A percentile compares a stretch with the other conserved stretches of the same genome.
These are phyloP conservation scores for Origma solitaria DNA, from an alignment of 2,113 vertebrate genomes.

Conservation along the genomic window DNA sequence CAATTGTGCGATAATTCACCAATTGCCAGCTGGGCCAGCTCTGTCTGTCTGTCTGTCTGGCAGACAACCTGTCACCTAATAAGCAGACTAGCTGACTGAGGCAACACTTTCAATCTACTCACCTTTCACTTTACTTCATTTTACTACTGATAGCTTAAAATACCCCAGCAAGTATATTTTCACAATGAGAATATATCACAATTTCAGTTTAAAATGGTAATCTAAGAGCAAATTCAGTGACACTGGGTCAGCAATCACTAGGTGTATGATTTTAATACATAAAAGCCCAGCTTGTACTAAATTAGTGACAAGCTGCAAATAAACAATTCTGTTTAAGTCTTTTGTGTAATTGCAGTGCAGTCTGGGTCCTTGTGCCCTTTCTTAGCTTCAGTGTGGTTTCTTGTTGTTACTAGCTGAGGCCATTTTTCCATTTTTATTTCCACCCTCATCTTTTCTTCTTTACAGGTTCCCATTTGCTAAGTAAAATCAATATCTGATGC, in stretches of 20 bases:
- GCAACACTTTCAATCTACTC: background rate
- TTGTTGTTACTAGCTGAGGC: background rate
- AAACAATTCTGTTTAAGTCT: background rate
- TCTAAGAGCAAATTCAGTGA: background rate
- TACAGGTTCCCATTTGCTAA: background rate
- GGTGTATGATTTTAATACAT: background rate
- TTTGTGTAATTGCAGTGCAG: background rate
- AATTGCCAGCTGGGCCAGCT: background rate
- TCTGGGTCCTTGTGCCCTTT: background rate
- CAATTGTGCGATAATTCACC: accelerated
- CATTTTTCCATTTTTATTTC: background rate
- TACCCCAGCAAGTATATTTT: background rate
- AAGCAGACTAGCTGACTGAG: background rate
- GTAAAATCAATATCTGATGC: background rate
- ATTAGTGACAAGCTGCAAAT: background rate
- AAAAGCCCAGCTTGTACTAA: background rate
- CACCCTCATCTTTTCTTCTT: background rate
- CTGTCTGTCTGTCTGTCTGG: background rate
- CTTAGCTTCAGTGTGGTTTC: background rate
- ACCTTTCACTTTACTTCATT: background rate
- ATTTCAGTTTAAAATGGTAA: background rate
- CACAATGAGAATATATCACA: background rate
- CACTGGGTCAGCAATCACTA: background rate
- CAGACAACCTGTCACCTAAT: background rate
- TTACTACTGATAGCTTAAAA: background rate